A percentile compares a stretch with the other conserved stretches of the same genome.
phyloP scores from a whole-genome alignment of 2,113 vertebrate species.

The Carettochelys insculpta region DNA sequence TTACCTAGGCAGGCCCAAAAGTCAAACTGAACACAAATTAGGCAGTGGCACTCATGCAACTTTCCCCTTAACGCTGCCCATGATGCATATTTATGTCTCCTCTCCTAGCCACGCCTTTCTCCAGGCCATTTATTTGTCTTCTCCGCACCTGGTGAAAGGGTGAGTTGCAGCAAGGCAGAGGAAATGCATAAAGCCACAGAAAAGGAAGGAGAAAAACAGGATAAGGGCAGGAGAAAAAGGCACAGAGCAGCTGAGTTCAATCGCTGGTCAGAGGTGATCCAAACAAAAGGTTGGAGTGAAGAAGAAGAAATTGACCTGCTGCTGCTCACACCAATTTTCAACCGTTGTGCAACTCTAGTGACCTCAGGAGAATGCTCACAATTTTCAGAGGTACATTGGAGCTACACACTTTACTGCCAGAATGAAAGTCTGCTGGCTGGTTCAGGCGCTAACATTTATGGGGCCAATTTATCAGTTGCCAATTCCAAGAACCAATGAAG shows the following conservation, averaged over 20 bases:
- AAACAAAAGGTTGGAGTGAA: neutral
- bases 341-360: rapidly evolving
- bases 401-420: neutral
- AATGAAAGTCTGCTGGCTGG: neutral
- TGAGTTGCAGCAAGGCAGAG: rapidly evolving
- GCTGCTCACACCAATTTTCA: neutral
- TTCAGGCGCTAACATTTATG: neutral
- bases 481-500: neutral
- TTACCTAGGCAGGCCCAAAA: neutral
- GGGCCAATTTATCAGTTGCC: neutral
- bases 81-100: neutral
- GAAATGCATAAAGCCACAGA: neutral
- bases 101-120: neutral
- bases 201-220: neutral
- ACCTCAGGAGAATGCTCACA: neutral
- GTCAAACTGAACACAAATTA: neutral
- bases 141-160: neutral
- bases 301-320: neutral
- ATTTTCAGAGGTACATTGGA: rapidly evolving
- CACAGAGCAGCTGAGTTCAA: neutral
- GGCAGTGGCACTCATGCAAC: neutral
- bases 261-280: rapidly evolving
- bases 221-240: neutral
- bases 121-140: neutral
- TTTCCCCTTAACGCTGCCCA: rapidly evolving